phyloP scores from a whole-genome alignment of 2,888 invertebrate genomes.

The Pogonocherus hispidulus region DNA sequence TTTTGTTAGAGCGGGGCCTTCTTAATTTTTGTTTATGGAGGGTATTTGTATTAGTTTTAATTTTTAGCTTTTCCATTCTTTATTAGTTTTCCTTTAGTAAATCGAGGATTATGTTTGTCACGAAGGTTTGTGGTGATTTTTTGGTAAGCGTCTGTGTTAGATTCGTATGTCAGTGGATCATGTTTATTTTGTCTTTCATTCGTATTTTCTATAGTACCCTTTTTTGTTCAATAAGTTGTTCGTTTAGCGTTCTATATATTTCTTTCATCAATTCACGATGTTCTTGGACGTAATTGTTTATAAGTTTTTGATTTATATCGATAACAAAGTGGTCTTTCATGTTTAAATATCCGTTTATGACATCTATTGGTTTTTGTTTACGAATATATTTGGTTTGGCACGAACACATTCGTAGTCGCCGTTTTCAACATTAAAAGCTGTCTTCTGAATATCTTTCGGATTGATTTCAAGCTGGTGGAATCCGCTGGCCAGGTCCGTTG shows the following conservation, averaged over 20 bases:
- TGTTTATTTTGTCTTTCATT: conserved; percentile 3
- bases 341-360: conserved; percentile 17
- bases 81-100: not conserved
- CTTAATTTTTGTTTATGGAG: conserved; percentile 12
- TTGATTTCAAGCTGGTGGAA: no score
- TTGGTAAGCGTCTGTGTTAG: not conserved
- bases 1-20: conserved; percentile 3
- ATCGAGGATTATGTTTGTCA: not conserved
- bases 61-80: not conserved
- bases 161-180: conserved; percentile 12
- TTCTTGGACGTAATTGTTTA: conserved; percentile 11
- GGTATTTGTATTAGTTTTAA: not conserved
- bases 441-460: no score
- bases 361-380: conserved; percentile 17
- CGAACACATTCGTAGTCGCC: no score
- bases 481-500: no score
- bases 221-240: conserved; percentile 3
- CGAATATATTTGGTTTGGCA: no score
- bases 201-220: conserved; percentile 1
- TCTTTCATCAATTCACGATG: not conserved
- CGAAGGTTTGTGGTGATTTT: conserved; percentile 3
- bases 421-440: no score
- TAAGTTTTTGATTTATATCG: conserved; percentile 15
- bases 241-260: conserved; percentile 15
- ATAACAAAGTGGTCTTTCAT: conserved; percentile 14